Base-by-base conservation (phyloP, 53 echinoderm and acorn worm species). In the Astropecten irregularis region DNA sequence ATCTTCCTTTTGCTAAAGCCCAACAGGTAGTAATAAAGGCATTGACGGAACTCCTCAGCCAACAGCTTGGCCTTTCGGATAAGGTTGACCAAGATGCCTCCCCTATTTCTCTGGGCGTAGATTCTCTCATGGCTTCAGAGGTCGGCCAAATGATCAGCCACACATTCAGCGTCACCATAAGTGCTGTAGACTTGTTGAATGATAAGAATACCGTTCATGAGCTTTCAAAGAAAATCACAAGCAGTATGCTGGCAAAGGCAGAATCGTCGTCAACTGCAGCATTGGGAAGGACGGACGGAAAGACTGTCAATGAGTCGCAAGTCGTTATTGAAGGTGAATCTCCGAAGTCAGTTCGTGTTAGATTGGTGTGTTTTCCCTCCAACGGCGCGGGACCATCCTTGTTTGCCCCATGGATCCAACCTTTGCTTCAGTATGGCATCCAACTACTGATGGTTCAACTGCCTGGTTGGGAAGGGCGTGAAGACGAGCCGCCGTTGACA, bases 401-500 rank as follows among this genome's bases (percentile, higher is more conserved):
- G 35, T 92, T 77, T 58, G 46, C 69, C 4, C 49, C 42, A 15
- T 88, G 88, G 92, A 61, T 73, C 22, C 36, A 60, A 6, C 68
- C 36, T 9, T 50, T 92, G 16, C 76, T 51, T 40, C 51, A 71
- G 16, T 53, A 56, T 46, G 85, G 73, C 15, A 63, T 92, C n/a
- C 88, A 88, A 34, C 18, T 87, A 13, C 25, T 88, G 23, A 77
- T 88, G 69, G 72, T 84, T 19, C 88, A 92, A 26, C 63, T 92
- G 14, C 92, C 92, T 1, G 92, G 92, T 15, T 92, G 92, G 92
- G 92, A 92, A 72, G 92, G 92, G 9, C 82, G 88, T 26, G 79
- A 88, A 18, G 36, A 77, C 34, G 92, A 92, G 32, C 49, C 33
- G 10, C 88, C 88, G 2, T 40, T 88, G 7, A 35, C 22, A 46